Conservation (phyloP, 1,140 invertebrate genomes). For the Lasaia peninsularis region DNA sequence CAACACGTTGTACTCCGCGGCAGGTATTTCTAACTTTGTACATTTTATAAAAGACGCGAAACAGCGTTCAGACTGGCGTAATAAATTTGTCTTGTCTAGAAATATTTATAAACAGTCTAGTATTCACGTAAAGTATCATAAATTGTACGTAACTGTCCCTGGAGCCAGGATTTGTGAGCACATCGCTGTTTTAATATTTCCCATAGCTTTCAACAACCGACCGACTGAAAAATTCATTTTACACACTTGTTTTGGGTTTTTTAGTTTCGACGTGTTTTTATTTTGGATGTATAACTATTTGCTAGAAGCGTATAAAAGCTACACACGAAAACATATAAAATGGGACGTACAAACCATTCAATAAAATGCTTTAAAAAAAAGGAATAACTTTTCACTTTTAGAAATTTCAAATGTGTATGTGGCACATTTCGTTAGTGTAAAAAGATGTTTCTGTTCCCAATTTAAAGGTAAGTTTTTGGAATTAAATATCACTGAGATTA, state of each 20-base stretch:
- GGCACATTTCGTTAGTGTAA: no score
- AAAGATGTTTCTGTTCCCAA: no score
- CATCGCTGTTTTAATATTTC: slow-evolving; percentile 5
- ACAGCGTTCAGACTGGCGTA: slow-evolving; percentile 1
- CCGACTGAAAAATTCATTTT: slow-evolving; percentile 10
- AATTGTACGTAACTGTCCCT: slow-evolving; percentile 10
- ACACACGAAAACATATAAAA: not conserved
- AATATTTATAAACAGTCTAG: slow-evolving; percentile 12
- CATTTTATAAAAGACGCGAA: slow-evolving; percentile 1
- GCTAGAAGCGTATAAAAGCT: not conserved
- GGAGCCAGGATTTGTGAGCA: slow-evolving; percentile 4
- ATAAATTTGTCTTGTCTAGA: slow-evolving; percentile 11
- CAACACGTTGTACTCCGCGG: not conserved
- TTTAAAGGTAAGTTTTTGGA: no score
- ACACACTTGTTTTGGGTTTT: not conserved
- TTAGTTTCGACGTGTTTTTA: not conserved
- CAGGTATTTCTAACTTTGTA: slow-evolving; percentile 9
- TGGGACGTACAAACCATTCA: no score
- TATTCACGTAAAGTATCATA: slow-evolving; percentile 10
- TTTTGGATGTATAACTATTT: not conserved
- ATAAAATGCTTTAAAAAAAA: no score
- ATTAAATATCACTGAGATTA: no score
- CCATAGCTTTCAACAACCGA: slow-evolving; percentile 8
- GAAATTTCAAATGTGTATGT: no score
- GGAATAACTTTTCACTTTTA: no score